Conservation (phyloP, 2,888 invertebrate genomes). For the Enchytraeus crypticus region DNA sequence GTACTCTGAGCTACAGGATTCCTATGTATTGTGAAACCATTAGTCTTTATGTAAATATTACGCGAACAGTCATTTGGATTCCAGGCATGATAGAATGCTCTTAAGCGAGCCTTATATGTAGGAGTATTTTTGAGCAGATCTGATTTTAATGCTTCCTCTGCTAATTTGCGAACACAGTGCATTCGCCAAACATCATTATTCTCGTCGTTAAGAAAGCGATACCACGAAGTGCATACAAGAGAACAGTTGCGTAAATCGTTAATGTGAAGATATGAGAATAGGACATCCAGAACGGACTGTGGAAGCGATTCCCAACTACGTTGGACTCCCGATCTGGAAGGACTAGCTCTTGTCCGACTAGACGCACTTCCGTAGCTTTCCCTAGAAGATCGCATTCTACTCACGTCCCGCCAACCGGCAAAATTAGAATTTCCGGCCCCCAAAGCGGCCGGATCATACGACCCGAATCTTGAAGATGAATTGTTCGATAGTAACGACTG, state of each 20-base stretch:
- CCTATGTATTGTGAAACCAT: constrained; percentile 92
- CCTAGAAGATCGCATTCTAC: no score
- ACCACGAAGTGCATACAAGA: constrained; percentile 87
- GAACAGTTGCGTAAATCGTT: constrained; percentile 79
- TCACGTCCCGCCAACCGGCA: no score
- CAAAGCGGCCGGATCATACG: no score
- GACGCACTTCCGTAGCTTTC: no score
- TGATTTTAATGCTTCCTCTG: constrained; percentile 78
- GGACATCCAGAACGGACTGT: constrained; percentile 37
- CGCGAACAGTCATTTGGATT: constrained; percentile 92
- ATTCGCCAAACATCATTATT: constrained; percentile 90
- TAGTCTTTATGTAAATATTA: constrained; percentile 90
- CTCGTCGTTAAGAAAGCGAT: constrained; percentile 74
- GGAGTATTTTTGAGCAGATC: constrained; percentile 78
- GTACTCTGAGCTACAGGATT: constrained; percentile 98
- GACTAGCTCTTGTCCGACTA: no score
- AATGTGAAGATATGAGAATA: constrained; percentile 77
- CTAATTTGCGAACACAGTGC: constrained; percentile 75
- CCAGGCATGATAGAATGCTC: constrained; percentile 88
- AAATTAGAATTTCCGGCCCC: no score
- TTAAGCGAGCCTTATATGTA: constrained; percentile 81
- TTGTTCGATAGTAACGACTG: no score
- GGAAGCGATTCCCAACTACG: constrained; percentile 24
- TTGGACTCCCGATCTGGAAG: no score
- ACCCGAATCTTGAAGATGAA: no score